phyloP scores from a whole-genome alignment of 2,888 invertebrate species.

The Oscheius sp. region DNA sequence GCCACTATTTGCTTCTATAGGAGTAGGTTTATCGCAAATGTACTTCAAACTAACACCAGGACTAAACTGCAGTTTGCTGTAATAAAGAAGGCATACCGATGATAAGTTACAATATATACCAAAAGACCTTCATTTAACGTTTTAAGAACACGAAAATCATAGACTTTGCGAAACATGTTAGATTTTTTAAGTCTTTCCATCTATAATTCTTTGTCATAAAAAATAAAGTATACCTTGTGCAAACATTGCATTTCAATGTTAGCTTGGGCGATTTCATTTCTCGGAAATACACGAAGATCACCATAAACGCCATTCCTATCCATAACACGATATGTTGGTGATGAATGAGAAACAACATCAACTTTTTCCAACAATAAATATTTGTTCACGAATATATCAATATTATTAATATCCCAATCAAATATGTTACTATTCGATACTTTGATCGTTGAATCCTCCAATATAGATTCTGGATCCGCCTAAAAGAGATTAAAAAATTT shows the following conservation, averaged over 20 bases:
- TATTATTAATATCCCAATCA: neutral
- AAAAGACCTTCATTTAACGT: neutral
- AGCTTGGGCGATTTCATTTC: neutral
- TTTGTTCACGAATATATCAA: constrained; percentile 4
- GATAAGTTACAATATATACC: neutral
- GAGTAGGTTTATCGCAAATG: neutral
- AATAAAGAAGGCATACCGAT: neutral
- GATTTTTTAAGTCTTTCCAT: neutral
- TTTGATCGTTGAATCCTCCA: too few relatives aligned
- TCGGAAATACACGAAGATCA: constrained; percentile 4
- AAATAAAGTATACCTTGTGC: neutral
- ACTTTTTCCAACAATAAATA: neutral
- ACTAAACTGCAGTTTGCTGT: neutral
- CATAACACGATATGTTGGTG: constrained; percentile 4
- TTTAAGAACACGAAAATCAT: neutral
- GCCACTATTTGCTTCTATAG: neutral
- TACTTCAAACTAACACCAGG: neutral
- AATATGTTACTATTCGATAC: too few relatives aligned
- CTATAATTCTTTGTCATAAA: neutral
- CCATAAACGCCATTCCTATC: neutral
- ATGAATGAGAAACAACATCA: neutral
- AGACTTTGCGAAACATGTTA: constrained; percentile 8
- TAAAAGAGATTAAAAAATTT: too few relatives aligned
- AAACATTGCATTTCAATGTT: constrained; percentile 12
- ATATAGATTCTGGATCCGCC: too few relatives aligned